Evolutionary conservation across 2,113 vertebrate genomes (phyloP).

Genomic region (Colaptes auratus): DNA sequence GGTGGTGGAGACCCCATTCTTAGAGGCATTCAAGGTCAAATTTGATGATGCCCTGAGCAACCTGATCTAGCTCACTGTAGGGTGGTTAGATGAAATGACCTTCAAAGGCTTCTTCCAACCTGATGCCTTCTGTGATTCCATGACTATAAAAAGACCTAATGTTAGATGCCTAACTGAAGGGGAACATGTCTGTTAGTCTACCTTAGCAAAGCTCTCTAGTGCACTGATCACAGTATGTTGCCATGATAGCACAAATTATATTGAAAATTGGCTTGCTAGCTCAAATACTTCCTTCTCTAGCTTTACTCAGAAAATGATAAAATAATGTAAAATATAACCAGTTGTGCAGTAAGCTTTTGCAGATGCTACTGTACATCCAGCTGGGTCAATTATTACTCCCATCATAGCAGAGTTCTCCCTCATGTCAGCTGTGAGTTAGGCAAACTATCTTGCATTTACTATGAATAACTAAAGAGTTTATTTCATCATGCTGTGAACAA

Average conservation of each 20-base stretch:
- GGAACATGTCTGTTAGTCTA: neutral
- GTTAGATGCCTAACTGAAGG: neutral
- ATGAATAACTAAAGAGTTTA: neutral
- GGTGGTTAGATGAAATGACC: too few species aligned
- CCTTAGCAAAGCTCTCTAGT: neutral
- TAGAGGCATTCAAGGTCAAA: too few species aligned
- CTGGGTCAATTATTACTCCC: neutral
- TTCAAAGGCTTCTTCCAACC: too few species aligned
- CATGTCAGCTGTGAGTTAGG: slow-evolving; percentile 15
- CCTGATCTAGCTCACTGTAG: too few species aligned
- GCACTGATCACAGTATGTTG: neutral
- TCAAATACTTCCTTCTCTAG: neutral
- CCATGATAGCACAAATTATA: neutral
- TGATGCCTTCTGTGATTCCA: too few species aligned
- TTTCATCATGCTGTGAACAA: slow-evolving; percentile 29
- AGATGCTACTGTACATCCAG: neutral
- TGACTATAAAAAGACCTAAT: neutral
- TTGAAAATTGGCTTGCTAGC: neutral
- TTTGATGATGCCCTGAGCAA: too few species aligned
- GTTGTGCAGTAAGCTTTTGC: neutral
- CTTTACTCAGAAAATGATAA: neutral
- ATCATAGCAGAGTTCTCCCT: neutral
- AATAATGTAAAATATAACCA: neutral
- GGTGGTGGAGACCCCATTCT: too few species aligned
- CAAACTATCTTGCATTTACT: neutral